Base-by-base conservation (phyloP, 2,113 vertebrate genomes). In the Aegotheles bennettii region DNA sequence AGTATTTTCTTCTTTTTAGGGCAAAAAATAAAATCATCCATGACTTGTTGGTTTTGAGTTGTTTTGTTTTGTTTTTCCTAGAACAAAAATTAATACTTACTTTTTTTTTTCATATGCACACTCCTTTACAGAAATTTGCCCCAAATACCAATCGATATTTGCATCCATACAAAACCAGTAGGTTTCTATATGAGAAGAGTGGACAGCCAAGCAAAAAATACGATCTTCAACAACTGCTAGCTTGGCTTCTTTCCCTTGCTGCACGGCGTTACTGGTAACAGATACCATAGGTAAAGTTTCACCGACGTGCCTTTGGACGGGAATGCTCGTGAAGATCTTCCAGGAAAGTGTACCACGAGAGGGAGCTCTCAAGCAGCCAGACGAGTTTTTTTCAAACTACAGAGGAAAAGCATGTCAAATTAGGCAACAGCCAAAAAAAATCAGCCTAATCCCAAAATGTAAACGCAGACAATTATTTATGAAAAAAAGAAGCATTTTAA, bases 301-400 rank as follows among this genome's bases (percentile, higher is more conserved):
- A 36, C 3, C 17, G 4, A 6, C 23, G 0, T 21, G 54, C 56
- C 16, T 40, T 43, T 4, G 13, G 38, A 26, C 3, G 6, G 67
- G 42, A 84, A 61, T 13, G 16, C 29, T 70, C 11, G 36, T 2
- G 4, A 28, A 48, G 38, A 4, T 65, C 24, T 35, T 31, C 6
- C n/a, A 26, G 17, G 9, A 16, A 33, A 18, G 14, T 18, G 53
- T n/a, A 38, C 93, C 96, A 94, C 91, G 15, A 94, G 97, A 94
- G 85, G 94, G 96, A 73, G 87, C 89, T 13, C 90, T 77, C 54
- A 42, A 89, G 68, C 85, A 93, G 87, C 11, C 84, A 69, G 43
- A 84, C 50, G 70, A 45, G 21, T 35, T 11, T 29, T 84, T 42
- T 26, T 10, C 26, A 36, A 50, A 7, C 28, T 43, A 9, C n/a